Base-by-base conservation (phyloP, 2,797 vertebrate species). In the Micrastur ruficollis region DNA sequence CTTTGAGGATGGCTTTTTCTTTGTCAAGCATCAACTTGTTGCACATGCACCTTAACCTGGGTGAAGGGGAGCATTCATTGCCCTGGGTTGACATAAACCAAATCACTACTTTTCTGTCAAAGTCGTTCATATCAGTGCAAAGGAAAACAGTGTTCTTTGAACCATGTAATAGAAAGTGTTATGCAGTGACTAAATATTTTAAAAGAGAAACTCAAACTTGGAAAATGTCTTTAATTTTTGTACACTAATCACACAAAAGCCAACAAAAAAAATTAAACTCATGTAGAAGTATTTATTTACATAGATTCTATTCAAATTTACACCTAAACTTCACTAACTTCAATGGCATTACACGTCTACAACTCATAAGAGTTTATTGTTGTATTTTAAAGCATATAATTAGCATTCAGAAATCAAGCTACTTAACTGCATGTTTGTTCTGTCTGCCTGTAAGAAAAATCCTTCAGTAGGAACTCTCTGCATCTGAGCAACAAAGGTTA, bases 321-420 rank as follows among this genome's bases (percentile, higher is more conserved):
- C 36, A 61, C 68, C 32, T 84, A 52, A 21, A 47, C 47, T 58
- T 74, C 42, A 81, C 10, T 42, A 61, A 80, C 5, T 66, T 87
- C 42, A 81, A 58, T 38, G 36, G 49, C 14, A 53, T 17, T 44
- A 71, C 8, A 82, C 9, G 5, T 46, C 29, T 61, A 76, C 31
- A 50, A 70, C 18, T 59, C 11, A 62, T 68, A n/a, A n/a, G n/a
- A 78, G 36, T 29, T 83, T 47, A 83, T 5, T 40, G 49, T 9
- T 59, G 11, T 21, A 71, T 89, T 86, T 94, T 81, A 84, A 92
- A 91, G 47, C 12, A 66, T 20, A 67, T 68, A 36, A 91, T 58
- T 62, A 93, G 42, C 50, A 89, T 58, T 75, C 34, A 59, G 53
- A 90, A 95, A 75, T 3, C 1, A 8, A 49, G 32, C 25, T 59